phyloP scores from a whole-genome alignment of 2,888 invertebrate genomes.

The Ommatoiulus sabulosus region DNA sequence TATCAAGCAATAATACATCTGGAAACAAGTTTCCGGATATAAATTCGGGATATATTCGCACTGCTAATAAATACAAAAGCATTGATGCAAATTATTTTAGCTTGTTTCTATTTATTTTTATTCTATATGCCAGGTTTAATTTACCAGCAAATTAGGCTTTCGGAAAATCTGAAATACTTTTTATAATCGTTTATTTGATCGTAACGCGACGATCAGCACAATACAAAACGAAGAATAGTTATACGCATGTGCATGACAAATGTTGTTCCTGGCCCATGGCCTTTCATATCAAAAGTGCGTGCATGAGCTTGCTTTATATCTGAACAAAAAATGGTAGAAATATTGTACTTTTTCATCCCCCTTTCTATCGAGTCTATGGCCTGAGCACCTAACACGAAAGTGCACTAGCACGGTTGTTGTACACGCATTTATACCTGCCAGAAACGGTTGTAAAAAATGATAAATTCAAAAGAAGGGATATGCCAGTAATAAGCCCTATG shows the following conservation, averaged over 20 bases:
- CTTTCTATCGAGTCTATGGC: conserved; percentile 4
- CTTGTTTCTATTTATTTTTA: too few species aligned
- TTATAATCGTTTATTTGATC: conserved; percentile 14
- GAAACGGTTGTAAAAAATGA: conserved; percentile 28
- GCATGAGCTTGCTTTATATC: not conserved
- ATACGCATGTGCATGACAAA: conserved; percentile 33
- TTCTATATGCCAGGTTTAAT: too few species aligned
- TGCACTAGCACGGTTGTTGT: conserved; percentile 40
- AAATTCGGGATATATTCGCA: too few species aligned
- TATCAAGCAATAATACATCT: too few species aligned
- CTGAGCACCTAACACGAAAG: not conserved
- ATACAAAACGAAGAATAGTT: not conserved
- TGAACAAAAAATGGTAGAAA: not conserved
- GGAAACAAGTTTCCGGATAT: too few species aligned
- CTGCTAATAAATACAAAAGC: too few species aligned
- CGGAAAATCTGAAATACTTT: not conserved
- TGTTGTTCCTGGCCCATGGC: not conserved
- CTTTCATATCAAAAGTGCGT: conserved; percentile 21
- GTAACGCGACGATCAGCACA: not conserved
- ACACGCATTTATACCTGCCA: conserved; percentile 40
- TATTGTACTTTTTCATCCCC: conserved; percentile 26
- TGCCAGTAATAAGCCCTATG: conserved; percentile 32
- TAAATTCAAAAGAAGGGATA: conserved; percentile 30
- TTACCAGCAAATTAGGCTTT: too few species aligned
- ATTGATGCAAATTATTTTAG: too few species aligned